These are phyloP conservation scores for Coboldia fuscipes DNA, from an alignment of 1,140 invertebrate genomes.

Conservation along the genomic window DNA sequence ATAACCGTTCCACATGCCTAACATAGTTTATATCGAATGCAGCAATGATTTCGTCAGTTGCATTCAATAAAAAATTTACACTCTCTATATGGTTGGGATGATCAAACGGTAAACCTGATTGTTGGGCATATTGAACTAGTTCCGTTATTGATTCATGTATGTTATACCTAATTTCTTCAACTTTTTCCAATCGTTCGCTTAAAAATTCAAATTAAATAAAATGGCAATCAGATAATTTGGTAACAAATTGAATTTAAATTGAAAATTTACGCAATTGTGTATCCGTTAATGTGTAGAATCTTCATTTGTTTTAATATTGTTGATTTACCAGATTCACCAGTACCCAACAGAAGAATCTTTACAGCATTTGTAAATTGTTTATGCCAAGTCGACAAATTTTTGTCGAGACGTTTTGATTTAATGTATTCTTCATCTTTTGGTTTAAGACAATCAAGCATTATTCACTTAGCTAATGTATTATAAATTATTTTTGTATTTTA, in stretches of 20 bases:
- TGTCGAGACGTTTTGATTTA: conserved; percentile 6
- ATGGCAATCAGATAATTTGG: background rate
- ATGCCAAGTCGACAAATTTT: conserved; percentile 9
- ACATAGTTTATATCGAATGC: conserved; percentile 27
- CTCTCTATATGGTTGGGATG: conserved; percentile 24
- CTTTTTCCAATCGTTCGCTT: conserved; percentile 39
- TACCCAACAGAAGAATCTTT: conserved; percentile 41
- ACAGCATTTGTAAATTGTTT: conserved; percentile 21
- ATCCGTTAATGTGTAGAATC: conserved; percentile 51
- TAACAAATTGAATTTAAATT: conserved; percentile 2
- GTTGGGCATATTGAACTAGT: conserved; percentile 30
- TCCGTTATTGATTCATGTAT: conserved; percentile 43
- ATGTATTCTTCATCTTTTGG: background rate
- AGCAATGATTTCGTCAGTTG: background rate
- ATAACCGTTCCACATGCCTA: conserved; percentile 33
- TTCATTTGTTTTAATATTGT: conserved; percentile 72
- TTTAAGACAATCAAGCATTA: conserved; percentile 1
- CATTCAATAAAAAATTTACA: conserved; percentile 25
- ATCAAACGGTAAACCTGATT: conserved; percentile 25
- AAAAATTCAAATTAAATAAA: conserved; percentile 8
- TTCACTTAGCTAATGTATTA: no score
- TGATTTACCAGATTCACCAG: conserved; percentile 49
- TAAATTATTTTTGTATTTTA: no score
- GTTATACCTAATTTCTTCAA: conserved; percentile 36
- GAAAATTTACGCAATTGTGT: conserved; percentile 31